Conservation (phyloP, 2,113 vertebrate genomes). For the Lagopus leucura region DNA sequence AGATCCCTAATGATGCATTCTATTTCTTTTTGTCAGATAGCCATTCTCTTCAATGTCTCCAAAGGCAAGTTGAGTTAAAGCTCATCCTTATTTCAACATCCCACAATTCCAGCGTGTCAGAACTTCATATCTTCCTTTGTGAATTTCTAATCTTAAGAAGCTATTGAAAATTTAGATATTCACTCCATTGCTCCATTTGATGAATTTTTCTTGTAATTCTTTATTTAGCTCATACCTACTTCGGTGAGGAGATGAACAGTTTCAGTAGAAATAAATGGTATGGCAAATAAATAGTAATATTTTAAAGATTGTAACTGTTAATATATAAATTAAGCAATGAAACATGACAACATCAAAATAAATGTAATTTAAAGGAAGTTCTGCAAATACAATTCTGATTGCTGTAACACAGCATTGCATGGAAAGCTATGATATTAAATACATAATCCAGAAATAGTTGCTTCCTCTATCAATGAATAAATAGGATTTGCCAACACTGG, state of each 20-base stretch:
- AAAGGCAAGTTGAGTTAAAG: slow-evolving; percentile 31
- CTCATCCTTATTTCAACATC: background rate
- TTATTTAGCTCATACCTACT: background rate
- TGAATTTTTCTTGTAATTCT: background rate
- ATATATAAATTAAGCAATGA: background rate
- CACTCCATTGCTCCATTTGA: background rate
- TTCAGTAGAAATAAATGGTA: background rate
- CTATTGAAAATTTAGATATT: background rate
- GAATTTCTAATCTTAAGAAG: background rate
- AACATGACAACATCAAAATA: background rate
- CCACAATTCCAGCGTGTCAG: background rate
- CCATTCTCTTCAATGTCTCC: slow-evolving; percentile 29
- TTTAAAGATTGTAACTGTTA: background rate
- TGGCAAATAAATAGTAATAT: slow-evolving; percentile 3
- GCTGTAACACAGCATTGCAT: background rate
- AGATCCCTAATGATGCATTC: background rate
- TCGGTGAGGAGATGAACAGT: background rate
- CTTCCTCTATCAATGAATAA: slow-evolving; percentile 1
- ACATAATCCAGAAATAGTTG: background rate
- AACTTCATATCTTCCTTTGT: background rate
- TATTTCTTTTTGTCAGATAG: slow-evolving; percentile 20
- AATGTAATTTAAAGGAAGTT: background rate
- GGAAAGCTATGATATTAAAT: background rate
- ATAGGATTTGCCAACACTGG: background rate
- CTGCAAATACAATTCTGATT: background rate